phyloP scores from a whole-genome alignment of 2,888 invertebrate genomes.

The Sialis fuliginosa region DNA sequence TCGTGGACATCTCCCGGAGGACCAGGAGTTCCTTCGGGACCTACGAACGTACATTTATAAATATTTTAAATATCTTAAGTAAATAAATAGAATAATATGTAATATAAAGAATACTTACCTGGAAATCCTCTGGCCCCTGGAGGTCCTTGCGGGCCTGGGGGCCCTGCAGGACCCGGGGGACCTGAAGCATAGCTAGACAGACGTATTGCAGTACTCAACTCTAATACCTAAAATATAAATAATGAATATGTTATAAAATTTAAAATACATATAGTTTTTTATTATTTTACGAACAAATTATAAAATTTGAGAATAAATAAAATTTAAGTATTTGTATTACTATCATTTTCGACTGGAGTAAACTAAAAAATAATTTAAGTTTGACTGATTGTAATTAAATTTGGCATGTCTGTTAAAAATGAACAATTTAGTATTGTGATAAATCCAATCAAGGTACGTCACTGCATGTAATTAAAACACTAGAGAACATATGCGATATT shows the following conservation, averaged over 20 bases:
- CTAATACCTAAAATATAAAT: constrained; percentile 30
- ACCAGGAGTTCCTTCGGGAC: constrained; percentile 14
- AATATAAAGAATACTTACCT: constrained; percentile 16
- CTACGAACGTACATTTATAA: constrained; percentile 4
- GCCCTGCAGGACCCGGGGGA: constrained; percentile 30
- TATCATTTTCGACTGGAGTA: too few species aligned
- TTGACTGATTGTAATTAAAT: too few species aligned
- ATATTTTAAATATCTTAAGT: not conserved
- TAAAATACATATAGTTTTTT: not conserved
- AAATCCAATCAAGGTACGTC: too few species aligned
- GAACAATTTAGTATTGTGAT: too few species aligned
- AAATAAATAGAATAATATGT: not conserved
- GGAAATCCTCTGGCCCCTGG: constrained; percentile 27
- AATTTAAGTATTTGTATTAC: too few species aligned
- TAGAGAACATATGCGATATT: too few species aligned
- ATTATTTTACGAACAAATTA: not conserved
- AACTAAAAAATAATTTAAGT: too few species aligned
- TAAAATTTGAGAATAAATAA: too few species aligned
- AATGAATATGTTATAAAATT: not conserved
- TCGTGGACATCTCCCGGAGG: constrained; percentile 8
- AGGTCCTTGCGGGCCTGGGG: constrained; percentile 28
- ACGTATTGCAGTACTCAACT: constrained; percentile 31
- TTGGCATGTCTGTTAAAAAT: too few species aligned
- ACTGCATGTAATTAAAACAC: too few species aligned
- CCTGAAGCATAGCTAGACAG: constrained; percentile 32